These are phyloP conservation scores for Lamprologus sp. DNA, from an alignment of 2,113 vertebrate species.

Conservation along the genomic window DNA sequence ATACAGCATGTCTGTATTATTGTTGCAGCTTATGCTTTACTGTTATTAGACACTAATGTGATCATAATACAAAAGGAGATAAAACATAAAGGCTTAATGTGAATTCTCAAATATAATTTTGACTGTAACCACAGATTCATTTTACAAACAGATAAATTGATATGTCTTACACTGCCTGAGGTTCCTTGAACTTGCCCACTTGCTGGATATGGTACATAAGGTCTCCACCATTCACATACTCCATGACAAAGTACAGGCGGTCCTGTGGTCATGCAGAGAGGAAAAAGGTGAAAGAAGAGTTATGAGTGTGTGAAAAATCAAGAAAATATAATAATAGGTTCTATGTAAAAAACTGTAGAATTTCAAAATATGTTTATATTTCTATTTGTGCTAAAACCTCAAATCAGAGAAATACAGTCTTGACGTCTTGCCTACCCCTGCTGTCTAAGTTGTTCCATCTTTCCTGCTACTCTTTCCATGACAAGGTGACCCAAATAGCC, in stretches of 20 bases:
- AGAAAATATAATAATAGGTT: neutral
- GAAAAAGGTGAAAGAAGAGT: neutral
- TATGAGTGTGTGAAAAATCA: neutral
- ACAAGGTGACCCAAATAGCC: conserved; percentile 50
- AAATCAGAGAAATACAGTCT: neutral
- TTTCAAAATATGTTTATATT: neutral
- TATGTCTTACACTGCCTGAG: conserved; percentile 90
- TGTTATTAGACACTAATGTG: neutral
- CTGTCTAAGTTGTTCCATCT: conserved; percentile 14
- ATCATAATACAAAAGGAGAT: neutral
- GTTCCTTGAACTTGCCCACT: conserved; percentile 94
- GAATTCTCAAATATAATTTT: neutral
- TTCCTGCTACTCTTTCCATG: conserved; percentile 4
- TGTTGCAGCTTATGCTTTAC: neutral
- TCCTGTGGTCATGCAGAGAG: conserved; percentile 69
- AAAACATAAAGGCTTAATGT: neutral
- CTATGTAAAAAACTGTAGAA: neutral
- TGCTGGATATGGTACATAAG: conserved; percentile 99
- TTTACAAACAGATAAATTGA: neutral
- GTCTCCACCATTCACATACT: conserved; percentile 92
- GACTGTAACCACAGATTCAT: neutral
- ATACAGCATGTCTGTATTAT: neutral
- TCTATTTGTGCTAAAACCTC: neutral
- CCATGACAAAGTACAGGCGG: conserved; percentile 96
- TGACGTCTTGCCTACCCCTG: neutral